Percentiles rank a stretch among this genome's conserved stretches.
phyloP scores from a whole-genome alignment of 2,113 vertebrate species.

The Siniperca chuatsi region DNA sequence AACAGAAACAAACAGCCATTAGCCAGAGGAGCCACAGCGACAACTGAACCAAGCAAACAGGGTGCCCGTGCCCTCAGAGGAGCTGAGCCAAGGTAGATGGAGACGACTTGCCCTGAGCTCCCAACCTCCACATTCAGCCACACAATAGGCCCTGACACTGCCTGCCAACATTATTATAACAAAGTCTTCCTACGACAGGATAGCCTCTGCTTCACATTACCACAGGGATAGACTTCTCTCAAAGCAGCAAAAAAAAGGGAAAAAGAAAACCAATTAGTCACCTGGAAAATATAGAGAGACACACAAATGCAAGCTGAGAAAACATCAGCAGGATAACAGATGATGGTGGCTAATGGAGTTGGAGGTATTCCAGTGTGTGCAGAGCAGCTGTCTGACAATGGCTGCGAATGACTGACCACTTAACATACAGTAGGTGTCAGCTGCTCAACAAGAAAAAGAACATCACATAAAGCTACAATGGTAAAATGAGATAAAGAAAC shows the following conservation, averaged over 20 bases:
- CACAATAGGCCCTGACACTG: slow-evolving; percentile 16
- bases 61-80: slow-evolving; percentile 11
- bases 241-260: slow-evolving; percentile 1
- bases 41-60: slow-evolving; percentile 10
- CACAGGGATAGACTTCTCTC: slow-evolving; percentile 8
- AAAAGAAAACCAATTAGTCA: slow-evolving; percentile 38
- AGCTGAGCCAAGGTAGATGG: slow-evolving; percentile 24
- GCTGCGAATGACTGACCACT: background rate
- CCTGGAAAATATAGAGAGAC: slow-evolving; percentile 31
- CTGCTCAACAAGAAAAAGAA: background rate
- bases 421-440: background rate
- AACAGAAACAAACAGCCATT: slow-evolving; percentile 26
- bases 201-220: slow-evolving; percentile 30
- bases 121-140: slow-evolving; percentile 27
- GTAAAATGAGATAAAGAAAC: background rate
- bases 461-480: background rate
- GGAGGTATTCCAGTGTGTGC: slow-evolving; percentile 13
- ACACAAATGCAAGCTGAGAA: slow-evolving; percentile 26
- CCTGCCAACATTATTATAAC: slow-evolving; percentile 32
- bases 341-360: slow-evolving; percentile 9
- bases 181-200: slow-evolving; percentile 7
- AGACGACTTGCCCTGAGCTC: slow-evolving; percentile 29
- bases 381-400: slow-evolving; percentile 5
- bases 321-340: slow-evolving; percentile 37
- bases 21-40: slow-evolving; percentile 5